Conservation (phyloP, 2,113 vertebrate genomes). For the Nanorana parkeri region DNA sequence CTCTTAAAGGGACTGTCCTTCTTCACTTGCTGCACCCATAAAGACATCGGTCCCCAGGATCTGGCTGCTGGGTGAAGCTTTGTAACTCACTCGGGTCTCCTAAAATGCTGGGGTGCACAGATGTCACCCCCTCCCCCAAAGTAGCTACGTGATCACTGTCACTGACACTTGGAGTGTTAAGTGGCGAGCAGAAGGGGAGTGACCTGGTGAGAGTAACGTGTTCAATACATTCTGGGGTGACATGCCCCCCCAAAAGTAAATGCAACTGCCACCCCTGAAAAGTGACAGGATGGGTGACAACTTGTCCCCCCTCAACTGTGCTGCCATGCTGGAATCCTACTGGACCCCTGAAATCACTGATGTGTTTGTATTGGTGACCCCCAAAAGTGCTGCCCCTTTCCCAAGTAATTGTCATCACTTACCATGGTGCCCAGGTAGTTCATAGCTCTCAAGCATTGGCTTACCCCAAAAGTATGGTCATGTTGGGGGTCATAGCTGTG, state of each 20-base stretch:
- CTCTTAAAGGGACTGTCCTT: neutral
- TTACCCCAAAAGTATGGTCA: neutral
- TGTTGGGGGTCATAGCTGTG: neutral
- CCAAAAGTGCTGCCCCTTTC: no score
- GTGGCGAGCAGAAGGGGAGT: no score
- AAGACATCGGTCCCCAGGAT: no score
- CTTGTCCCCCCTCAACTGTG: neutral
- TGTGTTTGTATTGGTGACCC: neutral
- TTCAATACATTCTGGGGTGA: no score
- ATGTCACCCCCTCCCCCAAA: neutral
- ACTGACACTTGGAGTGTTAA: neutral
- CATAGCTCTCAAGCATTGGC: neutral
- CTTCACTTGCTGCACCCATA: neutral
- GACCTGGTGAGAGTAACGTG: no score
- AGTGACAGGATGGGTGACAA: neutral
- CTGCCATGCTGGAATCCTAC: neutral
- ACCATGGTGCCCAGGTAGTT: neutral
- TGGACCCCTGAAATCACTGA: neutral
- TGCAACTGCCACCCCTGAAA: neutral
- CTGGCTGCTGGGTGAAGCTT: no score
- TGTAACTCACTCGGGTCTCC: neutral
- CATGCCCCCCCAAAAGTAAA: neutral
- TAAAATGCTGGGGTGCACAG: no score
- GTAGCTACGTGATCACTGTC: neutral
- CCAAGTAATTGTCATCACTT: no score